phyloP scores from a whole-genome alignment of 2,888 invertebrate species.

The Coenonympha glycerion region DNA sequence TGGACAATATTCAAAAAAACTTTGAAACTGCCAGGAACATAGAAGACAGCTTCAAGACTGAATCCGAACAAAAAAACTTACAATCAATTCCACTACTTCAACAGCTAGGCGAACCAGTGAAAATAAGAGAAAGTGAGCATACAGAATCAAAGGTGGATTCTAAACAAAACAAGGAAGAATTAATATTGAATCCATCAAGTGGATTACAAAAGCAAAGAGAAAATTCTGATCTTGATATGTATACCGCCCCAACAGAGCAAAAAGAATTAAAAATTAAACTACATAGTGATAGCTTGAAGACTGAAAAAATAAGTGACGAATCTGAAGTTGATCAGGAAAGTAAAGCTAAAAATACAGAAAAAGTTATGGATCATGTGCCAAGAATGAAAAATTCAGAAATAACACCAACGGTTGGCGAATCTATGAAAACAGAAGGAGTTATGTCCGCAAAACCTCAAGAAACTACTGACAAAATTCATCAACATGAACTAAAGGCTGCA shows the following conservation, averaged over 20 bases:
- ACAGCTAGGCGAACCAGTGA: neutral
- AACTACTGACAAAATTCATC: neutral
- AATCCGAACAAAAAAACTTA: constrained; percentile 22
- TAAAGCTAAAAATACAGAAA: neutral
- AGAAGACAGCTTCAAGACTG: constrained; percentile 51
- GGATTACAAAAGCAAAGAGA: constrained; percentile 5
- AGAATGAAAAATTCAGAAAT: constrained; percentile 2
- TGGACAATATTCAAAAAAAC: constrained; percentile 49
- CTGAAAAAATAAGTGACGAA: constrained; percentile 17
- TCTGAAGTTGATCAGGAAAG: neutral
- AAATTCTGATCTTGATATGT: constrained; percentile 22
- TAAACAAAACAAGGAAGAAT: neutral
- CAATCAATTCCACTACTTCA: too few relatives aligned
- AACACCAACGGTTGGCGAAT: neutral
- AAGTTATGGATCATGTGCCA: neutral
- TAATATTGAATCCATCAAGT: neutral
- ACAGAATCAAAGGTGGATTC: constrained; percentile 1
- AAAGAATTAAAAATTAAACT: constrained; percentile 26
- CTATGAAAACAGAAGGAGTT: neutral
- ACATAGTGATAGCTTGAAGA: constrained; percentile 28
- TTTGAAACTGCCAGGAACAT: constrained; percentile 53
- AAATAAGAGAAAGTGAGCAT: constrained; percentile 13
- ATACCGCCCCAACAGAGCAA: constrained; percentile 27
- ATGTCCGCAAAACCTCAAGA: neutral
- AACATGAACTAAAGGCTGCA: neutral